Base-by-base conservation (phyloP, 1,140 invertebrate genomes). In the Aphidius gifuensis region DNA sequence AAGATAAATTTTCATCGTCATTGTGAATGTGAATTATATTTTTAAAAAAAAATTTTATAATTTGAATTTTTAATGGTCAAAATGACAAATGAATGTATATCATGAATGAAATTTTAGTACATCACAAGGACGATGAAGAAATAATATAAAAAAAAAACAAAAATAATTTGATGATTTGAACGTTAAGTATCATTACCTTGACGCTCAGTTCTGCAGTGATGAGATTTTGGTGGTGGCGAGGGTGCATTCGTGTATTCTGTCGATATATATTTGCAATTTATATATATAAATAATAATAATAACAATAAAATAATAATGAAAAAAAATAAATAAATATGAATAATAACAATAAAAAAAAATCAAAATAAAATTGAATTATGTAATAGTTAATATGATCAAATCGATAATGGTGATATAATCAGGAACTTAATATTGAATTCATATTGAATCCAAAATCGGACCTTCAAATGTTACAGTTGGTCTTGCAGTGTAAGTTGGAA, bases 381-480 rank as follows among this genome's bases (percentile, higher is more conserved):
- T 54, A 11, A n/a, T 6, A 56, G 42, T 40, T 23, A 39, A 54
- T 23, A 11, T 39, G 42, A 61, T 60, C 32, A 9, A 54, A 21
- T 48, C 42, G 49, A 32, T 42, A 39, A 45, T 50, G 40, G 9
- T 50, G 48, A 61, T 60, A 42, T 8, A 49, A 38, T 48, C 32
- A 60, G 4, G 11, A 5, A 38, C 38, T 48, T 21, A 49, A 50
- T 48, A 49, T n/a, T 40, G 8, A 56, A 56, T 55, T 42, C 42
- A 38, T 55, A 61, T 8, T 46, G 9, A 47, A 9, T 46, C 45
- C 45, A 32, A 48, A 11, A 45, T 5, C 81, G 83, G 85, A 91
- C 89, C 88, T 90, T 90, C 86, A 72, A 90, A 91, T 68, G 85
- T 89, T 74, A 90, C 89, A 61, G 86, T 87, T 68, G 88, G 86